Evolutionary conservation across 2,888 invertebrate species (phyloP), one percentile per base, ranked within the genome.

Genomic region (Galeopsomyia nigrocyanea): DNA sequence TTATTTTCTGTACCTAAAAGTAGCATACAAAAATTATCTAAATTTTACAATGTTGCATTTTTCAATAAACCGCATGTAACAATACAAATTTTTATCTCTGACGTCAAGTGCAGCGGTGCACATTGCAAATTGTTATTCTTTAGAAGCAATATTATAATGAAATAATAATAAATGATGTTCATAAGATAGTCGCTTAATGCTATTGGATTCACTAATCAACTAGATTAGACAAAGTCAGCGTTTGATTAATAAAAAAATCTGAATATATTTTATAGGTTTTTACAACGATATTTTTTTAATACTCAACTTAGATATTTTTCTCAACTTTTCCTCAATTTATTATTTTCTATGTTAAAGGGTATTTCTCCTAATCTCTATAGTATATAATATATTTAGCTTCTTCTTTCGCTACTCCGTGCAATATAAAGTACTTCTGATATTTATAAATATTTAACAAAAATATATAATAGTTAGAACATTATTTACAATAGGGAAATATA

Each of bases 381-480:
- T 17, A 71, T 72, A 74, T 69, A 75, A 72, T 71, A 73, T 62
- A 72, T 75, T 62, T 39, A 39, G 39, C 39, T 64, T 70, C 56
- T 22, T 39, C 31, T 22, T 71, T 21, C 19, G 56, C n/a, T 61
- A 14, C 76, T 68, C 63, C 75, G 73, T 78, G 78, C 79, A 78
- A 78, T 77, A 80, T 79, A 80, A 80, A 82, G 80, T 81, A 81
- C 78, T 78, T 79, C 76, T 76, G 76, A 78, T 77, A 74, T 79
- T 81, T 79, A 79, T 80, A 81, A 80, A 81, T 80, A 79, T 79
- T 80, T 82, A 83, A 83, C 82, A 84, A 84, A 85, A 84, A 84
- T 84, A 85, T 80, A 84, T 80, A 79, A 81, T 81, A 79, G 80
- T 76, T 80, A 58, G 60, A 22, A 65, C 56, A 49, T 60, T 82